phyloP scores from a whole-genome alignment of 1,140 invertebrate genomes.

The Drosophila bifasciata region DNA sequence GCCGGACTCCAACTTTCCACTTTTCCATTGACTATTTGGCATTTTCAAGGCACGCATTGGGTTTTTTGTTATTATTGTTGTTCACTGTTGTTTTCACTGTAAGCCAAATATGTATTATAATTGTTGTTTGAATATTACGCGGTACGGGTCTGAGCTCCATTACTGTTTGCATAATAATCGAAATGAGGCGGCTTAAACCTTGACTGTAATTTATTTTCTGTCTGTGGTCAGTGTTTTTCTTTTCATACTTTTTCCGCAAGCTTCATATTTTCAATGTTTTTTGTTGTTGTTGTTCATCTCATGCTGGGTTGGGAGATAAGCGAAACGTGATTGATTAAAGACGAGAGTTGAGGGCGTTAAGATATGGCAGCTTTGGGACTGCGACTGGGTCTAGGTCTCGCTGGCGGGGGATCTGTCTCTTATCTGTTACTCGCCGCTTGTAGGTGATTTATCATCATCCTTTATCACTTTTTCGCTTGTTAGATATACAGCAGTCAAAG shows the following conservation, averaged over 20 bases:
- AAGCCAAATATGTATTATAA: constrained; percentile 44
- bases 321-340: constrained; percentile 66
- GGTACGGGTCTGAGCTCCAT: neutral
- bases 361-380: constrained; percentile 29
- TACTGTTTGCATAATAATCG: constrained; percentile 53
- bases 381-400: constrained; percentile 3
- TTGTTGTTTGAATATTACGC: constrained; percentile 25
- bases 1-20: constrained; percentile 57
- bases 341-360: constrained; percentile 14
- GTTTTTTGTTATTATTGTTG: constrained; percentile 28
- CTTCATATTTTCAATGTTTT: neutral
- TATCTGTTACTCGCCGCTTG: constrained; percentile 28
- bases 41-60: constrained; percentile 70
- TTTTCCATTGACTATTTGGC: constrained; percentile 48
- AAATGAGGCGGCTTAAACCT: constrained; percentile 19
- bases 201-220: constrained; percentile 28
- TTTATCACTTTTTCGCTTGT: neutral
- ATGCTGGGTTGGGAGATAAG: constrained; percentile 22
- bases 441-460: constrained; percentile 33
- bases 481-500: constrained; percentile 3
- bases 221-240: constrained; percentile 54
- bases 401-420: neutral
- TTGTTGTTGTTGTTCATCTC: no score
- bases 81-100: constrained; percentile 42
- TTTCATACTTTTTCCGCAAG: constrained; percentile 28